These are phyloP conservation scores for Pogonophryne albipinna DNA, from an alignment of 2,797 vertebrate species.

Conservation along the genomic window DNA sequence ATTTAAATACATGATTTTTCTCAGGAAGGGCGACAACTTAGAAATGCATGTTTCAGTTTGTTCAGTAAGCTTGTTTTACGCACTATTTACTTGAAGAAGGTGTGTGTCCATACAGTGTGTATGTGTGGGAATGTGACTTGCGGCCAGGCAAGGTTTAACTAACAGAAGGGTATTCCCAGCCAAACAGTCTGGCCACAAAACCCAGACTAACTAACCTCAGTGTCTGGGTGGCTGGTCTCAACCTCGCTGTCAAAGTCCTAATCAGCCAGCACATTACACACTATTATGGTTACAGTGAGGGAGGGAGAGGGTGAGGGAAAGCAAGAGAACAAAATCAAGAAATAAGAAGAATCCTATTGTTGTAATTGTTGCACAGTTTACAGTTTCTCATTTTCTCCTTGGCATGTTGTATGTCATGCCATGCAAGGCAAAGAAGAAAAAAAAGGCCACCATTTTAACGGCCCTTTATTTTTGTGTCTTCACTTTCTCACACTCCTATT, in stretches of 20 bases:
- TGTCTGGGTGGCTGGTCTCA: conserved; percentile 79
- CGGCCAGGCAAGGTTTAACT: conserved; percentile 63
- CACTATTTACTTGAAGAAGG: conserved; percentile 51
- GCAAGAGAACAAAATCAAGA: conserved; percentile 1
- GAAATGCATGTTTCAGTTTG: conserved; percentile 36
- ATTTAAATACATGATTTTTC: not conserved
- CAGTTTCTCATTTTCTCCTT: not conserved
- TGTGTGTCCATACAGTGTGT: conserved; percentile 45
- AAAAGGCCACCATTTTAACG: conserved; percentile 5
- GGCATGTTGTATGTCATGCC: not conserved
- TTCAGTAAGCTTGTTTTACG: conserved; percentile 9
- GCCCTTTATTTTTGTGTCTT: conserved; percentile 45
- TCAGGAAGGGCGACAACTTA: conserved; percentile 11
- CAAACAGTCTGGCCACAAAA: conserved; percentile 81
- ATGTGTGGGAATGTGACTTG: conserved; percentile 66
- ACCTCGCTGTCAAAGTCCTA: conserved; percentile 71
- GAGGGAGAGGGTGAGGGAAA: conserved; percentile 24
- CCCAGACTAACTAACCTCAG: conserved; percentile 78
- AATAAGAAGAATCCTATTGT: not conserved
- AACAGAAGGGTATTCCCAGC: conserved; percentile 72
- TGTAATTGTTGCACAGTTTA: conserved; percentile 3
- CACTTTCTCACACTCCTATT: conserved; percentile 62
- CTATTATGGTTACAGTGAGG: conserved; percentile 67
- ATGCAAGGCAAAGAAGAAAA: not conserved
- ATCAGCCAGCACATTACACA: conserved; percentile 78